Evolutionary conservation across 2,888 invertebrate genomes (phyloP).

Genomic region (Agriopis marginaria): DNA sequence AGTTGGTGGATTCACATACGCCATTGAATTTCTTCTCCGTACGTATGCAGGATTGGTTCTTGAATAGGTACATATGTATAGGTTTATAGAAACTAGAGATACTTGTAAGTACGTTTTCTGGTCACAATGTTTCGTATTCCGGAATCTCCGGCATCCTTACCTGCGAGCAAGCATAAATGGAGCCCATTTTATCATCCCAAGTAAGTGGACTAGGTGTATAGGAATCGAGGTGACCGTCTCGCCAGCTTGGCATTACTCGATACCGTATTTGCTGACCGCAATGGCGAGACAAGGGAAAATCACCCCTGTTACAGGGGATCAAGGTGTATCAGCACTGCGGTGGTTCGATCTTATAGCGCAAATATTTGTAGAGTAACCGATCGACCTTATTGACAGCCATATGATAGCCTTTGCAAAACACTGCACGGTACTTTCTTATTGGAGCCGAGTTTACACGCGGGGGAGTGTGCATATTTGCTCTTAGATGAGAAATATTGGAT

Average conservation of each 20-base stretch:
- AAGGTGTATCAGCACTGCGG: conserved; percentile 30
- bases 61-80: too few relatives aligned
- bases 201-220: conserved; percentile 44
- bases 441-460: conserved; percentile 29
- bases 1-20: too few relatives aligned
- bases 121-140: conserved; percentile 15
- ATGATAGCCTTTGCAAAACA: conserved; percentile 72
- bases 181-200: conserved; percentile 39
- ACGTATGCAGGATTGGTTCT: too few relatives aligned
- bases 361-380: conserved; percentile 78
- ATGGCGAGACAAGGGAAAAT: conserved; percentile 51
- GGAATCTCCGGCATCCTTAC: conserved; percentile 17
- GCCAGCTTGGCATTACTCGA: conserved; percentile 49
- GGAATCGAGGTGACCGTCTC: conserved; percentile 45
- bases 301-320: conserved; percentile 35
- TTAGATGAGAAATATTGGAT: conserved; percentile 30
- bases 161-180: conserved; percentile 27
- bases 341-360: conserved; percentile 64
- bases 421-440: conserved; percentile 58
- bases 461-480: conserved; percentile 33
- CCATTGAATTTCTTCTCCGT: too few relatives aligned
- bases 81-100: too few relatives aligned
- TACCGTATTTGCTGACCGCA: conserved; percentile 74
- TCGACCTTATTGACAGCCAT: conserved; percentile 72
- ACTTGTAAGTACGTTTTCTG: conserved; percentile 5